phyloP scores from a whole-genome alignment of 2,113 vertebrate species.

The Climacteris rufus region DNA sequence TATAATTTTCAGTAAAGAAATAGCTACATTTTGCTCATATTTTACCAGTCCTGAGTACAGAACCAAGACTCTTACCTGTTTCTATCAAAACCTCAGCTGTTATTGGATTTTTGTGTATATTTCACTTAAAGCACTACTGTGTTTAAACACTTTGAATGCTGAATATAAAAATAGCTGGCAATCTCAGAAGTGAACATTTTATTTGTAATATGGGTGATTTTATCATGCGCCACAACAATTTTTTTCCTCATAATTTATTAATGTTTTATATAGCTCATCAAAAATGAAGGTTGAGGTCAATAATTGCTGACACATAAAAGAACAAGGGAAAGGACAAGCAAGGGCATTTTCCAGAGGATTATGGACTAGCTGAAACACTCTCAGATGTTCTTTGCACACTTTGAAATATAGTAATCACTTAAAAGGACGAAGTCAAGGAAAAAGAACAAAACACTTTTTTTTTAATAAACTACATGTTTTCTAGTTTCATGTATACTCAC shows the following conservation, averaged over 20 bases:
- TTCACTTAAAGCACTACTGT: slow-evolving; percentile 38
- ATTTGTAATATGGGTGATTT: slow-evolving; percentile 58
- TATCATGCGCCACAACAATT: slow-evolving; percentile 21
- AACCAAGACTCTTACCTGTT: not conserved
- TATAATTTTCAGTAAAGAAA: not conserved
- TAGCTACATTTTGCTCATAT: not conserved
- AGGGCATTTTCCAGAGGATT: not conserved
- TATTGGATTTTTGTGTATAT: slow-evolving; percentile 58
- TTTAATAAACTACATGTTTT: not conserved
- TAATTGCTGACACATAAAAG: slow-evolving; percentile 22
- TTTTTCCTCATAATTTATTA: slow-evolving; percentile 43
- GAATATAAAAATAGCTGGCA: slow-evolving; percentile 55
- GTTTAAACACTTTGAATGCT: slow-evolving; percentile 28
- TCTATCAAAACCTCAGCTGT: slow-evolving; percentile 17
- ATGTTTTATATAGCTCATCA: slow-evolving; percentile 44
- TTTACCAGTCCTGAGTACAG: not conserved
- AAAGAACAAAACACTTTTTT: not conserved
- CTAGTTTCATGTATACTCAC: not conserved
- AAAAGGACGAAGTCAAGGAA: not conserved
- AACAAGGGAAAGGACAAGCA: slow-evolving; percentile 33
- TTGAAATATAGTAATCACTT: not conserved
- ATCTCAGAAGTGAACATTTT: slow-evolving; percentile 53
- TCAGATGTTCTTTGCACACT: not conserved
- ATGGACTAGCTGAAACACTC: not conserved
- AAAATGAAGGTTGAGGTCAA: slow-evolving; percentile 47